Evolutionary conservation across 2,888 invertebrate species (phyloP), one percentile per base, ranked within the genome.

Genomic region (Deilephila porcellus): DNA sequence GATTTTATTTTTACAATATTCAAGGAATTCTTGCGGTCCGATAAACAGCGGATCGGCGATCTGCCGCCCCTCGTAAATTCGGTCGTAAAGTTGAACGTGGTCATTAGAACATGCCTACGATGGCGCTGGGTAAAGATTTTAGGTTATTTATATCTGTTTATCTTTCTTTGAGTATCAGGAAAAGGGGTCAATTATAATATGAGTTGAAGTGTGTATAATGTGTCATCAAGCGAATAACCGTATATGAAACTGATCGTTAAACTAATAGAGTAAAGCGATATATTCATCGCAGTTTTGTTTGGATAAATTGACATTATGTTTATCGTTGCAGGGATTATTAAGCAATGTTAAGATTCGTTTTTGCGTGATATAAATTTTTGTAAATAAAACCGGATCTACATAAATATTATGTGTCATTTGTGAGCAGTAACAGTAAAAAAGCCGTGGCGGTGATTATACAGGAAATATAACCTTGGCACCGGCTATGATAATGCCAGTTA

Each of bases 51-150:
- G 79, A 78, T 80, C 79, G 78, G 20, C 64, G 20, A 20, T 45
- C 74, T 78, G 80, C 74, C 76, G 77, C 72, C 77, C 82, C 79
- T 88, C 89, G 85, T 89, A 88, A 89, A 89, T 78, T 73, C 77
- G 80, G 76, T 86, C 89, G 85, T 90, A 89, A 90, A 88, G 80
- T 84, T 85, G 83, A 83, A 83, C 80, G 83, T 82, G 85, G 83
- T 87, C 87, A 87, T 89, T 86, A 86, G 83, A 84, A 82, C 83
- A 84, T 82, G 83, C 82, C 82, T 78, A 82, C 84, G 85, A 87
- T 83, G 86, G 85, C 88, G 87, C 84, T 87, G 78, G 79, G 79
- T 81, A 81, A 82, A 64, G 45, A 81, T 75, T 82, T 80, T 79
- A 72, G 79, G 79, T 81, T 81, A 77, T 83, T 83, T 82, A 85